Evolutionary conservation across 2,113 vertebrate genomes (phyloP), one percentile per base, ranked within the genome.

Genomic region (Nerophis lumbriciformis): DNA sequence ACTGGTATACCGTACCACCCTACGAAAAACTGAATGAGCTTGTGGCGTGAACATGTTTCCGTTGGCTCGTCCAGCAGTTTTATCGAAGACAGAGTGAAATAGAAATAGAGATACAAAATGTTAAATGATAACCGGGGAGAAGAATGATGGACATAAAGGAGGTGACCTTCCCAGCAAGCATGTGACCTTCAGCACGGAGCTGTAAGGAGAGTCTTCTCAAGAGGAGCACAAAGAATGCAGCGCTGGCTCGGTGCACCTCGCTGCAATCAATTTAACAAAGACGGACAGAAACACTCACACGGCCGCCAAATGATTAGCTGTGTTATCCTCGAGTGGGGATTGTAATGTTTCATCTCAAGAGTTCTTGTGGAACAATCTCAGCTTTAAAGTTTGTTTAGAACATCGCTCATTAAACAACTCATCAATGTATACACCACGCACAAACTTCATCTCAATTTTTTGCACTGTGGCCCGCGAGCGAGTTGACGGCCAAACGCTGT

Each of bases 201-300:
- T 71, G 78, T 69, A 80, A 87, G 79, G 71, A 84, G 72, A 85
- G 67, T 78, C 82, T 71, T 80, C 84, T 83, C 80, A 49, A 56
- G 84, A 77, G 82, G 52, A 71, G 73, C 39, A 79, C 37, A 64
- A 71, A 72, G 48, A 59, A 61, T 65, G 75, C 52, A 77, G 59
- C 68, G 54, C 59, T 75, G 76, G 77, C 78, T 77, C 65, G 56
- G 69, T 66, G 57, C 10, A 4, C 49, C 59, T 44, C 48, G 62
- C 61, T 77, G 58, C 64, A 47, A 76, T 76, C 69, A 71, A 71
- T 79, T 79, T 78, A 78, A 77, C 73, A 28, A 28, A 28, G 28
- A 28, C 28, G 28, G 28, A 28, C 28, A 28, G 3, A 28, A 28
- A 28, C 28, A 28, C 52, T 39, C 53, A 0, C 2, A n/a, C 15